phyloP scores from a whole-genome alignment of 2,888 invertebrate genomes.

The Dilophus febrilis region DNA sequence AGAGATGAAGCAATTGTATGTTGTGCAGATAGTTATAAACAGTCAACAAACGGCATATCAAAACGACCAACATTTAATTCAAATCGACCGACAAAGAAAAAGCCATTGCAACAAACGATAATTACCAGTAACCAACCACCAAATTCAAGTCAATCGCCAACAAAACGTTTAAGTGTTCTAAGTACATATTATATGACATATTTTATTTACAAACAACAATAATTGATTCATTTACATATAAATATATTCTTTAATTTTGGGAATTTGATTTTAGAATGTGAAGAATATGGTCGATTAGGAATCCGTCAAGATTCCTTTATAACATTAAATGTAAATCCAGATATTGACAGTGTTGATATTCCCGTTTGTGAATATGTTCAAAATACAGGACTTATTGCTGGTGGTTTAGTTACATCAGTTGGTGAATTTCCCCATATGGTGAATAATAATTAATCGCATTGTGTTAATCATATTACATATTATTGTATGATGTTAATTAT shows the following conservation, averaged over 20 bases:
- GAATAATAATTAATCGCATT: neutral
- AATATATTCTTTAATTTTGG: neutral
- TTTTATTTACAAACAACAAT: too few species aligned
- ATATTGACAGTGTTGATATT: too few species aligned
- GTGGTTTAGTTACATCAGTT: slow-evolving; percentile 20
- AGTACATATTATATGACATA: neutral
- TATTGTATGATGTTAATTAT: too few species aligned
- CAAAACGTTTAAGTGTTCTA: neutral
- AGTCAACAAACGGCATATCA: neutral
- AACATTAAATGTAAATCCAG: too few species aligned
- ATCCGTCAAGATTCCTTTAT: too few species aligned
- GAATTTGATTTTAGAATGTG: slow-evolving; percentile 2
- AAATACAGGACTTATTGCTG: slow-evolving; percentile 16
- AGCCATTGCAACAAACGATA: too few species aligned
- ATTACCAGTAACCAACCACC: too few species aligned
- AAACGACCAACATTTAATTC: too few species aligned
- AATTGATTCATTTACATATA: neutral
- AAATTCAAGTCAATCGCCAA: too few species aligned
- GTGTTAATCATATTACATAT: too few species aligned
- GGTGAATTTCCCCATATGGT: slow-evolving; percentile 29
- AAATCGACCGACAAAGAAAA: too few species aligned
- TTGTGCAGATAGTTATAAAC: neutral
- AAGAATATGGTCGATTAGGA: slow-evolving; percentile 4
- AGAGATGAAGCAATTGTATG: slow-evolving; percentile 4
- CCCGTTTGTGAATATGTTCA: neutral